A percentile compares a stretch with the other conserved stretches of the same genome.
Conservation (phyloP, 2,888 invertebrate species). For the Drosophila koepferae region DNA sequence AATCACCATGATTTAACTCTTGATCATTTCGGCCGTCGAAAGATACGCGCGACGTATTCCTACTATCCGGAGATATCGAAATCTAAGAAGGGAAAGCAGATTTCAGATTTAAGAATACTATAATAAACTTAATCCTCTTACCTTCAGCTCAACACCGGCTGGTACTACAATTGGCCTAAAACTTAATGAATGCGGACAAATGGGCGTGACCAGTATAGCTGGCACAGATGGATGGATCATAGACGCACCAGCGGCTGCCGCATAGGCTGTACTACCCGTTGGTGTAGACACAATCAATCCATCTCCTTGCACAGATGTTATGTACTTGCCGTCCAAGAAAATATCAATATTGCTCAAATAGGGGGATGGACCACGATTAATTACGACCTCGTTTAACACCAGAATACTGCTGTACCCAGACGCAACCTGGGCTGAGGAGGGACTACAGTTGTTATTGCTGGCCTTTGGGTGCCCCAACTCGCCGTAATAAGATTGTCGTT, state of each 20-base stretch:
- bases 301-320: constrained; percentile 97
- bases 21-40: constrained; percentile 98
- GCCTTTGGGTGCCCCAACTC: constrained; percentile 14
- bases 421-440: neutral
- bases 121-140: constrained; percentile 87
- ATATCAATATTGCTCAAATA: constrained; percentile 98
- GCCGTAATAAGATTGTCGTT: constrained; percentile 23
- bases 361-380: constrained; percentile 96
- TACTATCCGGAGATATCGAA: constrained; percentile 94
- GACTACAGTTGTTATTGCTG: constrained; percentile 50
- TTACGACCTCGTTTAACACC: constrained; percentile 97
- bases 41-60: constrained; percentile 98
- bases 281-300: constrained; percentile 98
- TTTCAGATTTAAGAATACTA: constrained; percentile 85
- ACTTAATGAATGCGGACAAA: constrained; percentile 98
- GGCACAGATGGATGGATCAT: constrained; percentile 99
- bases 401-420: constrained; percentile 83
- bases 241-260: constrained; percentile 97
- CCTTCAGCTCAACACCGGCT: constrained; percentile 97
- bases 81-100: constrained; percentile 87
- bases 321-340: constrained; percentile 97
- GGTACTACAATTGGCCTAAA: constrained; percentile 99
- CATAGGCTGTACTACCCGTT: constrained; percentile 97
- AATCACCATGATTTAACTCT: constrained; percentile 96
- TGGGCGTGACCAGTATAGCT: constrained; percentile 98